These are phyloP conservation scores for Heliconius sara DNA, from an alignment of 2,888 invertebrate species.

Conservation along the genomic window DNA sequence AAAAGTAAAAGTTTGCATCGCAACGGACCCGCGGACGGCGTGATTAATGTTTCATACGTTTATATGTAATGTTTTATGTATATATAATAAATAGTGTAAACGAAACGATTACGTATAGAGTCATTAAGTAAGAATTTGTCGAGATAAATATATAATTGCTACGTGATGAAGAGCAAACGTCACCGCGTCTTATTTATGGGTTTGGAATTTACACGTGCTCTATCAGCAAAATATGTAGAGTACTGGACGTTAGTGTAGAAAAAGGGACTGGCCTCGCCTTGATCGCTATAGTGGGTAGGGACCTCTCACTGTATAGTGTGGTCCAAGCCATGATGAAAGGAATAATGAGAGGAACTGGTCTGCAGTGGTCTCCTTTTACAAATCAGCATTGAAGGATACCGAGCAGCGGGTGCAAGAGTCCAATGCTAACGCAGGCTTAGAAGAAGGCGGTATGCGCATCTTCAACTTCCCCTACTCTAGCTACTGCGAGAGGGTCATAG, in stretches of 20 bases:
- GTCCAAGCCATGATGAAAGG: too few relatives aligned
- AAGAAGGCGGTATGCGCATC: too few relatives aligned
- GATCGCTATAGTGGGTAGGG: too few relatives aligned
- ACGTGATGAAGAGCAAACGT: slow-evolving; percentile 55
- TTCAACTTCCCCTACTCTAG: too few relatives aligned
- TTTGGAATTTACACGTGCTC: slow-evolving; percentile 63
- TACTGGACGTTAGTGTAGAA: background rate
- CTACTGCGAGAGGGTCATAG: too few relatives aligned
- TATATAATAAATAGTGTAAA: slow-evolving; percentile 48
- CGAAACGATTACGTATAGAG: slow-evolving; percentile 46
- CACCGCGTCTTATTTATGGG: slow-evolving; percentile 52
- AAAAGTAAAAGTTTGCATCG: slow-evolving; percentile 30
- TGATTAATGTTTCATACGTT: slow-evolving; percentile 28
- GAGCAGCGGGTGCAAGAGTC: too few relatives aligned
- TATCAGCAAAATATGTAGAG: slow-evolving; percentile 38
- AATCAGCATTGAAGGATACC: too few relatives aligned
- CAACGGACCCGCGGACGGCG: background rate
- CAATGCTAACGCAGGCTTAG: too few relatives aligned
- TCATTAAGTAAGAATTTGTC: slow-evolving; percentile 62
- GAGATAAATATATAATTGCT: slow-evolving; percentile 57
- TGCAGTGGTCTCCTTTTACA: too few relatives aligned
- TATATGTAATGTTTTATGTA: slow-evolving; percentile 22
- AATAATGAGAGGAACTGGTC: too few relatives aligned
- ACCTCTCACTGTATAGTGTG: too few relatives aligned
- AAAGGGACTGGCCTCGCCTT: background rate